These are phyloP conservation scores for Oryzias sinensis DNA, from an alignment of 2,797 vertebrate genomes.

Conservation along the genomic window DNA sequence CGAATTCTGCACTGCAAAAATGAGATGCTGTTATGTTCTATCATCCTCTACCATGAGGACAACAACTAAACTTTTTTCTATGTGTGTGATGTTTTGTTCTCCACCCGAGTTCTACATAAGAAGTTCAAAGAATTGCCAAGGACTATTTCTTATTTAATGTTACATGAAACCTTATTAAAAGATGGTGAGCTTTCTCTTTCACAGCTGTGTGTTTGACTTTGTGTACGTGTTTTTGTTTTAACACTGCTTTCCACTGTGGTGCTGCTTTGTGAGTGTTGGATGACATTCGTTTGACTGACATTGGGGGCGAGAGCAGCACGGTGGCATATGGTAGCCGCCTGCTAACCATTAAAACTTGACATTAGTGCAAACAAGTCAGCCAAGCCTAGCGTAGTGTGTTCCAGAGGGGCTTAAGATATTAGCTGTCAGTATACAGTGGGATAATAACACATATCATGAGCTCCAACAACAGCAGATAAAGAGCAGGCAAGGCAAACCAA, in stretches of 20 bases:
- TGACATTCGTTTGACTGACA: conserved; percentile 78
- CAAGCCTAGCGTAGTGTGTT: conserved; percentile 65
- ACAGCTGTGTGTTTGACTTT: conserved; percentile 21
- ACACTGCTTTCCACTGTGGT: conserved; percentile 37
- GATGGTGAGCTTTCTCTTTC: not conserved
- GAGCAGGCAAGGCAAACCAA: conserved; percentile 36
- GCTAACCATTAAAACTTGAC: conserved; percentile 78
- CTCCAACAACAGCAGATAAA: conserved; percentile 42
- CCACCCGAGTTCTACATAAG: too few relatives aligned
- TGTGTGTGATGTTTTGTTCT: too few relatives aligned
- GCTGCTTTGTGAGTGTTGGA: conserved; percentile 61
- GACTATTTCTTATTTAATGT: too few relatives aligned
- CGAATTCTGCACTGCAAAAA: too few relatives aligned
- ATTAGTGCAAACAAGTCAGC: conserved; percentile 80
- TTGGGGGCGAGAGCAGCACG: conserved; percentile 74
- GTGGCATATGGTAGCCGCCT: conserved; percentile 77
- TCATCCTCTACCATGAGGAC: too few relatives aligned
- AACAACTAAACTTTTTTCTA: too few relatives aligned
- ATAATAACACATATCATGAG: conserved; percentile 72
- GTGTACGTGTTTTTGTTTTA: conserved; percentile 20
- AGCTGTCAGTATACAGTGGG: conserved; percentile 71
- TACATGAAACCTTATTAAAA: not conserved
- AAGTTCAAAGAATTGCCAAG: too few relatives aligned
- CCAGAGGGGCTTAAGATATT: conserved; percentile 77
- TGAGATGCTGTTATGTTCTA: too few relatives aligned